These are phyloP conservation scores for Musca vetustissima DNA, from an alignment of 1,140 invertebrate genomes.

Conservation along the genomic window DNA sequence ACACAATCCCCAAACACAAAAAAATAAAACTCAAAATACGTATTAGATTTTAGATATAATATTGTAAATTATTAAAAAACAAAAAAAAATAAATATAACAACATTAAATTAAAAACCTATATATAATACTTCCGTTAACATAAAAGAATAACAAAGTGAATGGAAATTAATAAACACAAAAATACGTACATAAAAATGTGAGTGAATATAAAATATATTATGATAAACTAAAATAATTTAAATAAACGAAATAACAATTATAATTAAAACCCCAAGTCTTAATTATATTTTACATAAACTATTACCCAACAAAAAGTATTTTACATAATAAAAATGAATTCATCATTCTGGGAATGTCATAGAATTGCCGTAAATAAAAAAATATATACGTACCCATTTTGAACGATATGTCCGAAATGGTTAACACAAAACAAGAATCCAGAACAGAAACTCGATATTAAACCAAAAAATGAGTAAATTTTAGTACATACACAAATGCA, in stretches of 20 bases:
- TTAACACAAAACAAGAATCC: no score
- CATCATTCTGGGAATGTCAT: no score
- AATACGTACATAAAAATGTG: slow-evolving; percentile 24
- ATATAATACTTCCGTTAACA: slow-evolving; percentile 10
- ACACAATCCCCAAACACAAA: not conserved
- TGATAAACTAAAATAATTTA: not conserved
- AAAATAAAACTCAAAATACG: slow-evolving; percentile 39
- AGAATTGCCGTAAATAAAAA: no score
- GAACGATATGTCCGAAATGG: no score
- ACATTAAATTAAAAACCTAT: not conserved
- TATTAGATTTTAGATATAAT: slow-evolving; percentile 37
- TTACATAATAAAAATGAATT: no score
- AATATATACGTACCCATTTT: no score
- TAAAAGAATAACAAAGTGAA: not conserved
- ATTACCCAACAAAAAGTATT: no score
- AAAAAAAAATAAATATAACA: not conserved
- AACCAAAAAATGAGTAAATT: no score
- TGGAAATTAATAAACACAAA: slow-evolving; percentile 39
- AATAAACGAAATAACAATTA: slow-evolving; percentile 9
- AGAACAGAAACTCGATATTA: no score
- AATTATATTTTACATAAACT: slow-evolving; percentile 3
- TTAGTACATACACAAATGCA: no score
- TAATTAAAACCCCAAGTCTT: not conserved
- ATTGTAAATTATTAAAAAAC: slow-evolving; percentile 24
- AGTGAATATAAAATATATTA: slow-evolving; percentile 9